Evolutionary conservation across 1,140 invertebrate genomes (phyloP).

Genomic region (Schlechtendalia chinensis): DNA sequence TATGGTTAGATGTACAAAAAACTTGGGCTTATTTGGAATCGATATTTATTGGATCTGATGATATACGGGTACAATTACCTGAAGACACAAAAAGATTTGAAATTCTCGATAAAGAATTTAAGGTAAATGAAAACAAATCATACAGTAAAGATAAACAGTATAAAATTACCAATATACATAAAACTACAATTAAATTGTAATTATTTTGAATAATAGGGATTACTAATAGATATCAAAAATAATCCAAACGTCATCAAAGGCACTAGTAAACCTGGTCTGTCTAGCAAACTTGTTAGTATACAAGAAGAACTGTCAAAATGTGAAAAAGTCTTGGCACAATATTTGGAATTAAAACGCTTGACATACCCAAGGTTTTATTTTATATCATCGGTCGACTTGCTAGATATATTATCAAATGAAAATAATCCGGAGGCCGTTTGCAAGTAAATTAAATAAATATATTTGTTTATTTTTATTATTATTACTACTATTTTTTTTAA

Average conservation of each 20-base stretch:
- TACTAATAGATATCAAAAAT: constrained; percentile 62
- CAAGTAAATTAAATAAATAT: constrained; percentile 53
- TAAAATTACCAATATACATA: too few relatives aligned
- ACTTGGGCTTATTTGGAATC: constrained; percentile 93
- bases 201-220: constrained; percentile 54
- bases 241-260: constrained; percentile 80
- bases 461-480: too few relatives aligned
- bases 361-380: constrained; percentile 96
- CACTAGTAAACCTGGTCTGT: constrained; percentile 76
- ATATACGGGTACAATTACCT: constrained; percentile 87
- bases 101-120: constrained; percentile 82
- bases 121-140: constrained; percentile 57
- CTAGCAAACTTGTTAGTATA: constrained; percentile 72
- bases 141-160: too few relatives aligned
- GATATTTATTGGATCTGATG: constrained; percentile 94
- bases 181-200: not conserved
- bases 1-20: constrained; percentile 91
- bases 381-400: constrained; percentile 86
- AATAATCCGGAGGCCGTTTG: constrained; percentile 80
- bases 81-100: constrained; percentile 90
- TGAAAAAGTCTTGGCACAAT: constrained; percentile 93
- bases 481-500: too few relatives aligned
- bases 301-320: constrained; percentile 76
- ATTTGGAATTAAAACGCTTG: constrained; percentile 90
- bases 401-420: constrained; percentile 96